Evolutionary conservation across 1,140 invertebrate genomes (phyloP).

Genomic region (Drosophila obscura): DNA sequence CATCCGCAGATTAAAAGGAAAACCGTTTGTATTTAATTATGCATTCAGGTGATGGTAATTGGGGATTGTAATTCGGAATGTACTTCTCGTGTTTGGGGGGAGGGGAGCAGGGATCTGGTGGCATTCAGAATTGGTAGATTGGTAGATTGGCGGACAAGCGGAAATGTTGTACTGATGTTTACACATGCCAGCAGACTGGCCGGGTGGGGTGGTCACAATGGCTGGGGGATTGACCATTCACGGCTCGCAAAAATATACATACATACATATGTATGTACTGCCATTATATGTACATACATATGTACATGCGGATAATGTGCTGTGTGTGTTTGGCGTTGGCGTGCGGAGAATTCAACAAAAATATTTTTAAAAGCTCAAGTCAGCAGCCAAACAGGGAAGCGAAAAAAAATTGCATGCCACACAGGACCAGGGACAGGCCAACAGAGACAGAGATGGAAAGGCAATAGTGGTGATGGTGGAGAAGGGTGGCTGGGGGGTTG

Average conservation of each 20-base stretch:
- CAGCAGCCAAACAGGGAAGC: conserved; percentile 40
- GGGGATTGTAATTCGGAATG: conserved; percentile 61
- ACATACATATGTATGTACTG: neutral
- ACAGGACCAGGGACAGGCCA: conserved; percentile 11
- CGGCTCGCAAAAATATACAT: conserved; percentile 5
- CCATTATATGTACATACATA: conserved; percentile 28
- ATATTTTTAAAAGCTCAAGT: conserved; percentile 72
- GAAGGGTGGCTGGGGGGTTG: neutral
- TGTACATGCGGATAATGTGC: conserved; percentile 42
- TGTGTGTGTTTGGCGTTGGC: conserved; percentile 34
- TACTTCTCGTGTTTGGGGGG: conserved; percentile 15
- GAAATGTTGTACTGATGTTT: conserved; percentile 49
- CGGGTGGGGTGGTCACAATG: neutral
- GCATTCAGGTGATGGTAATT: conserved; percentile 77
- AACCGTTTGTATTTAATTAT: conserved; percentile 81
- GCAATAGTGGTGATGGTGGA: neutral
- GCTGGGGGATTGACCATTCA: conserved; percentile 24
- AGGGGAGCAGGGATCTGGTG: too few species aligned
- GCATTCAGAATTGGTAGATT: too few species aligned
- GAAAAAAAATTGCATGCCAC: conserved; percentile 49
- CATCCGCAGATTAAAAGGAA: conserved; percentile 71
- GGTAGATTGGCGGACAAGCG: neutral
- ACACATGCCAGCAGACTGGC: conserved; percentile 11
- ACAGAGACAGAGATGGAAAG: conserved; percentile 35
- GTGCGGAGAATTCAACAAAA: conserved; percentile 54